phyloP scores from a whole-genome alignment of 1,140 invertebrate species.

The Cepaea nemoralis region DNA sequence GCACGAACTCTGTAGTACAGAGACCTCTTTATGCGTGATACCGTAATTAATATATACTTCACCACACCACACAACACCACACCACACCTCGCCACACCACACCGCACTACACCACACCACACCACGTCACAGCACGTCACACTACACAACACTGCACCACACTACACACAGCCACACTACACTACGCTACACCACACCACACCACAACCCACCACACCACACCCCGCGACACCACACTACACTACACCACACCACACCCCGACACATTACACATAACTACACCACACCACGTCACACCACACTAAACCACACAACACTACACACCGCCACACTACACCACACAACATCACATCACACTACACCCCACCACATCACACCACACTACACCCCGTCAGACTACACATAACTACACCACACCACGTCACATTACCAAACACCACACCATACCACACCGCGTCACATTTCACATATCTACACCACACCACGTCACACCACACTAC shows the following conservation, averaged over 20 bases:
- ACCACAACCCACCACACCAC: constrained; percentile 1
- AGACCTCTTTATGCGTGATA: no score
- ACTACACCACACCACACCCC: background rate
- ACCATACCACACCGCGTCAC: background rate
- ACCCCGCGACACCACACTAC: background rate
- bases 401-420: no score
- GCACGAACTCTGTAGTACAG: no score
- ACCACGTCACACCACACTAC: background rate
- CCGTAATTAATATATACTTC: no score
- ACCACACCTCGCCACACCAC: background rate
- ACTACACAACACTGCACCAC: constrained; percentile 12
- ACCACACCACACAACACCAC: no score
- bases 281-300: background rate
- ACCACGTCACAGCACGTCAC: constrained; percentile 4
- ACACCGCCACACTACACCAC: background rate
- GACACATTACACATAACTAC: background rate
- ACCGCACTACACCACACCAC: constrained; percentile 1
- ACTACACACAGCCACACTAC: constrained; percentile 19
- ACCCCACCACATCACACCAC: background rate
- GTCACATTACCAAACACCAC: background rate
- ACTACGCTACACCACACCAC: constrained; percentile 6
- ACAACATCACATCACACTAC: background rate
- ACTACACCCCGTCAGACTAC: no score
- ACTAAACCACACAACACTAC: constrained; percentile 5
- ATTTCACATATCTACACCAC: background rate